These are phyloP conservation scores for Lycophotia porphyrea DNA, from an alignment of 2,888 invertebrate genomes.

Conservation along the genomic window DNA sequence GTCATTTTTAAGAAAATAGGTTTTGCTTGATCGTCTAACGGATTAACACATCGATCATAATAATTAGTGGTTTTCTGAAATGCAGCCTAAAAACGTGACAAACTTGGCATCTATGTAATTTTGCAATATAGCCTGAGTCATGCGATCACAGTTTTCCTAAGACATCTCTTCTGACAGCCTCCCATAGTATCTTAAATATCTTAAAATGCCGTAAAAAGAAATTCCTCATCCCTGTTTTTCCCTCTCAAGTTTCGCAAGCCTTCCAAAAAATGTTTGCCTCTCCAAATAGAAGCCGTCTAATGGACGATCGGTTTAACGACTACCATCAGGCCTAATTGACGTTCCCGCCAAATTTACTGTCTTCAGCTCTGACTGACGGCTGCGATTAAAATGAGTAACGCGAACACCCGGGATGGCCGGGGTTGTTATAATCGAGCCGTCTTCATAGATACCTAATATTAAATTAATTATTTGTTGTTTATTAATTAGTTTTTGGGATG, in stretches of 20 bases:
- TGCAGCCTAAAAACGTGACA: background rate
- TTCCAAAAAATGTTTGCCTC: conserved; percentile 23
- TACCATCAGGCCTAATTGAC: conserved; percentile 58
- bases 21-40: background rate
- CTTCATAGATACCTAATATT: conserved; percentile 38
- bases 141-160: background rate
- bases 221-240: background rate
- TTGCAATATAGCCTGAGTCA: background rate
- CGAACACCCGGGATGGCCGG: conserved; percentile 25
- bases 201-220: background rate
- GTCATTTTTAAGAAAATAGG: background rate
- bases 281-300: conserved; percentile 36
- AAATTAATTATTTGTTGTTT: conserved; percentile 42
- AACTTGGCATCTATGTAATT: background rate
- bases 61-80: too few relatives aligned
- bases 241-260: conserved; percentile 12
- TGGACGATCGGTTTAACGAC: conserved; percentile 55
- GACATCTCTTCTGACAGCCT: background rate
- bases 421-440: conserved; percentile 46
- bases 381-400: conserved; percentile 56
- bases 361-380: conserved; percentile 53
- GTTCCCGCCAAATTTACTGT: conserved; percentile 57
- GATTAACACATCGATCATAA: background rate
- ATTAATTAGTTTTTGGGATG: conserved; percentile 3
- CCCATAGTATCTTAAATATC: background rate